Evolutionary conservation across 2,797 vertebrate species (phyloP).

Genomic region (Zalophus californianus): DNA sequence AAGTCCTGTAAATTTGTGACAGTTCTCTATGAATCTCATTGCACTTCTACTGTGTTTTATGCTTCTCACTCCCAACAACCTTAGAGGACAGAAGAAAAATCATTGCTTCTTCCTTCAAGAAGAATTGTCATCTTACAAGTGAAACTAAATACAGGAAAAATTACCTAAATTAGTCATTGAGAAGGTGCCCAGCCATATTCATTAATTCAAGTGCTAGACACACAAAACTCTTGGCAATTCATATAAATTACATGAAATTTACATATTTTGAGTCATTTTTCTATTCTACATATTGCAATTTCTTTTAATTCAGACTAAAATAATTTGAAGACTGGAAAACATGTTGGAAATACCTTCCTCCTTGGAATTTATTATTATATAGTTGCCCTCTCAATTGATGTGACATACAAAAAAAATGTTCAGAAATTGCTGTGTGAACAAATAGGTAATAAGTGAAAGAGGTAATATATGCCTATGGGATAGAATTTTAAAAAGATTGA

Average conservation of each 20-base stretch:
- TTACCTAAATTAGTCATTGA: not conserved
- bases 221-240: not conserved
- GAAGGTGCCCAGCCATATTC: not conserved
- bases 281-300: not conserved
- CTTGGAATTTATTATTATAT: not conserved
- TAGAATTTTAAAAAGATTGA: not conserved
- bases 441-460: not conserved
- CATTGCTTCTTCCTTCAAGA: not conserved
- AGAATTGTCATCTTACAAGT: not conserved
- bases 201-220: not conserved
- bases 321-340: not conserved
- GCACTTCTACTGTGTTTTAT: not conserved
- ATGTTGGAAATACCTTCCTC: not conserved
- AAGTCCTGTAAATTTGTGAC: not conserved
- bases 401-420: not conserved
- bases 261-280: not conserved
- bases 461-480: rapidly evolving
- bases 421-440: not conserved
- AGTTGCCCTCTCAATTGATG: not conserved
- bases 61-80: not conserved
- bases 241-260: not conserved
- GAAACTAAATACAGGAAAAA: not conserved
- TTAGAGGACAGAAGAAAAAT: not conserved
- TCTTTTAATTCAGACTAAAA: not conserved
- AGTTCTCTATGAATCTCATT: not conserved